phyloP scores from a whole-genome alignment of 2,113 vertebrate genomes.

The Eira barbara region DNA sequence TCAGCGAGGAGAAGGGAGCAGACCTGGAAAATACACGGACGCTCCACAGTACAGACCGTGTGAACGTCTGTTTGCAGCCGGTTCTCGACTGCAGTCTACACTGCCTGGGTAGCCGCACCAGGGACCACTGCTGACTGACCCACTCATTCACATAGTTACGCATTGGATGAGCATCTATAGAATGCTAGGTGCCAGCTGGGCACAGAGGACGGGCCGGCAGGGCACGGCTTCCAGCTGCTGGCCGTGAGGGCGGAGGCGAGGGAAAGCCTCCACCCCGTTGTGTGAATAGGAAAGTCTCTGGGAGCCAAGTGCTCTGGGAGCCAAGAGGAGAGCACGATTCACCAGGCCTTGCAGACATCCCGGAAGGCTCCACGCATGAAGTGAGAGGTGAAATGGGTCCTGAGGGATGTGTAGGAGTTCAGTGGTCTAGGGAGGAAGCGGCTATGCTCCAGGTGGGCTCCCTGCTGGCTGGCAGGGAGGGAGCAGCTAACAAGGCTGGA shows the following conservation, averaged over 20 bases:
- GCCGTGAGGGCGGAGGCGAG: background rate
- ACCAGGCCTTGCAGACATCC: background rate
- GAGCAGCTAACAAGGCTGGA: background rate
- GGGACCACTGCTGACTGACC: too few species aligned
- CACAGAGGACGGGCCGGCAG: background rate
- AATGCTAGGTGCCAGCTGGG: background rate
- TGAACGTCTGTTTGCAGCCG: rapidly evolving
- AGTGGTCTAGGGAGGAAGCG: background rate
- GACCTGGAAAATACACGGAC: background rate
- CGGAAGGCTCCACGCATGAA: background rate
- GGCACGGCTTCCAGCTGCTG: background rate
- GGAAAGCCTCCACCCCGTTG: background rate
- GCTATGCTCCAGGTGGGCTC: background rate
- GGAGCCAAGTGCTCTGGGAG: background rate
- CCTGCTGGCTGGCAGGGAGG: background rate
- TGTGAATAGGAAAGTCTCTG: background rate
- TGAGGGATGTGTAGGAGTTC: background rate
- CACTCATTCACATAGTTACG: background rate
- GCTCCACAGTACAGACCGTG: background rate
- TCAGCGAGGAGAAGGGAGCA: background rate
- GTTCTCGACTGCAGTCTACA: background rate
- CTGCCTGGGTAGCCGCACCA: background rate
- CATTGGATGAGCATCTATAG: background rate
- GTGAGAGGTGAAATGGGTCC: background rate
- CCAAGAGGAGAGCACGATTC: background rate